Evolutionary conservation across 53 echinoderm and acorn worm genomes (phyloP), one percentile per base, ranked within the genome.

Genomic region (Echinarachnius parma): DNA sequence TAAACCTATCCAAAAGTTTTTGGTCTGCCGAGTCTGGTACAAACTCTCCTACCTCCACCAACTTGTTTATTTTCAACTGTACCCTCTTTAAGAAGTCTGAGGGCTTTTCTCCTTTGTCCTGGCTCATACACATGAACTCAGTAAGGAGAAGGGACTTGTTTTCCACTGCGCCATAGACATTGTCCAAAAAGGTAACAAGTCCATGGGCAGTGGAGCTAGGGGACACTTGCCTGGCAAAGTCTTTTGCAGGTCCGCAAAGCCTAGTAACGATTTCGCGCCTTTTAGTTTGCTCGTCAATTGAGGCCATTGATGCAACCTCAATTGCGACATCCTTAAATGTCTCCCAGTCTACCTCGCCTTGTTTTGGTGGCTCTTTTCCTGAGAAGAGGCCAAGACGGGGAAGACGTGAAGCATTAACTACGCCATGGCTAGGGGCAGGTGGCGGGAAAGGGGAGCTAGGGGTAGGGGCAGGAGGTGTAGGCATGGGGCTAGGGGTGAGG

Each of bases 71-170:
- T n/a, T 53, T 29, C 0, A 70, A 0, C n/a, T 70, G 54, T 0
- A 70, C 15, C 1, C 54, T 21, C 28, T 70, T 70, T 0, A 70
- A 21, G 39, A 70, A 70, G 25, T 70, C 70, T 1, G 70, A 70
- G 1, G 68, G 52, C 36, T 70, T 70, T 25, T 70, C 53, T 0
- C 14, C 0, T 21, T 34, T 52, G 0, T 33, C 39, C 13, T 70
- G 70, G 4, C 27, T 25, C 34, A 53, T 21, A 8, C 34, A 21
- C 54, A 70, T 70, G 15, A 70, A 70, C 11, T 70, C 70, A 3
- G 52, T 53, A 0, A 53, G 25, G 18, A 70, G 54, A 4, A 70
- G 70, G 19, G 52, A 53, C 13, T 34, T 70, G 10, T 70, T 70
- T 13, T 70, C 23, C 0, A 70, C 53, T 1, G 1, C 9, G 1